Base-by-base conservation (phyloP, 2,113 vertebrate genomes). In the Pungitius pungitius region DNA sequence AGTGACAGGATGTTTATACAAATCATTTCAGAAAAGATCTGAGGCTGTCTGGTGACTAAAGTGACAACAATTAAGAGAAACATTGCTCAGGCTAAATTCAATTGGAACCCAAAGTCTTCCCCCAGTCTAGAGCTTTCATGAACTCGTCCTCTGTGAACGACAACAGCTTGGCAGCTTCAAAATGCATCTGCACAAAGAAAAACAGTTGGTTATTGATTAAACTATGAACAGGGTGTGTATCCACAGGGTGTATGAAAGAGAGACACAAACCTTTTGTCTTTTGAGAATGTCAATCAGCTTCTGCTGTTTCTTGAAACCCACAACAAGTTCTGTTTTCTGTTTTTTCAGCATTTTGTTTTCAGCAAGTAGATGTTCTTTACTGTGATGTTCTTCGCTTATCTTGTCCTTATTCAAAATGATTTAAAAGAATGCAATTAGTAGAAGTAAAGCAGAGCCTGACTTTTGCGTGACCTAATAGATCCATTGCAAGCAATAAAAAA, bases 71-170 rank as follows among this genome's bases (percentile, higher is more conserved):
- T 58, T 13, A 63, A 4, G 3, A 65, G 10, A 59, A 15, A 15
- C 27, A 43, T 52, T 1, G 37, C 3, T 22, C 17, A 49, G 30
- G 63, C 15, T 27, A 15, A 42, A 33, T 18, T 43, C 12, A 2
- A 3, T 30, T 2, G 49, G 10, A 51, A 24, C 27, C 45, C 52
- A 13, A 47, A 33, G 13, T 22, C 22, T 30, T 95, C 68, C 92
- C 94, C 96, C 96, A 99, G 65, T 99, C 96, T 13, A 99, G 92
- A 77, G 95, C 95, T 89, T 96, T 98, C 93, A 96, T 94, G 84
- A 99, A 99, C 86, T 99, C 97, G 3, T 98, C 96, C 92, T 99
- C 98, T 2, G 96, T 97, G 79, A 99, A 99, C 27, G 96, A 97
- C 58, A 99, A 91, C 95, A 99, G 93, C 93, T 94, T 97, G 40